Evolutionary conservation across 2,797 vertebrate species (phyloP).

Genomic region (Chaunax sp.): DNA sequence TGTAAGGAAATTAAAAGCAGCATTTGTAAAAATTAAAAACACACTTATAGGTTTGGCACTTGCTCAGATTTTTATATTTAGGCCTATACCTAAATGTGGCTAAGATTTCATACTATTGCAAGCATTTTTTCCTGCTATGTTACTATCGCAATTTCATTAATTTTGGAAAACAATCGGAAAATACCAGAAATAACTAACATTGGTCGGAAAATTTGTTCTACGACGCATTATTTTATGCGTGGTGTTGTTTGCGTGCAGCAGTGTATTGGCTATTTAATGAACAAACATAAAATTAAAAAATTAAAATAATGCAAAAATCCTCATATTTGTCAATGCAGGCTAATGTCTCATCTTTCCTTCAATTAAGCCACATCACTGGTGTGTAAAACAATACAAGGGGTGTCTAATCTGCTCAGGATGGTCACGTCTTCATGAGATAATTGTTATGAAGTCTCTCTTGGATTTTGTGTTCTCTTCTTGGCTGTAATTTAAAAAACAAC

Average conservation of each 20-base stretch:
- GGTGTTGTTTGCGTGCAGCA: slow-evolving; percentile 56
- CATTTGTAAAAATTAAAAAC: slow-evolving; percentile 80
- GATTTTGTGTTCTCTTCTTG: neutral
- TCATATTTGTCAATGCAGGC: slow-evolving; percentile 83
- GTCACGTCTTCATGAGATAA: slow-evolving; percentile 84
- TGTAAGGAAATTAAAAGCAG: slow-evolving; percentile 82
- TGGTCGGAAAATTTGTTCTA: slow-evolving; percentile 51
- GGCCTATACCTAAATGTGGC: neutral
- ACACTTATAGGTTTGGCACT: slow-evolving; percentile 82
- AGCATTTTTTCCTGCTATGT: slow-evolving; percentile 85
- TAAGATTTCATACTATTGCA: slow-evolving; percentile 70
- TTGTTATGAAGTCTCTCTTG: slow-evolving; percentile 79
- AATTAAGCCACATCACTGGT: slow-evolving; percentile 90
- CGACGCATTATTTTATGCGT: slow-evolving; percentile 79
- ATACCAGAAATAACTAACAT: slow-evolving; percentile 82
- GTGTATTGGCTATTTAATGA: slow-evolving; percentile 82
- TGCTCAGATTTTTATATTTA: slow-evolving; percentile 86
- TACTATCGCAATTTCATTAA: slow-evolving; percentile 88
- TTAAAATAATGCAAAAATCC: slow-evolving; percentile 81
- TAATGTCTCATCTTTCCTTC: slow-evolving; percentile 91
- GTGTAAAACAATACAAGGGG: slow-evolving; percentile 92
- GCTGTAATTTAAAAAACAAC: too few species aligned
- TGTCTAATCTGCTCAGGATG: slow-evolving; percentile 90
- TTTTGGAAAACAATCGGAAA: slow-evolving; percentile 77
- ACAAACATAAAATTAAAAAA: too few species aligned